phyloP scores from a whole-genome alignment of 1,140 invertebrate species.

The Cylas formicarius region DNA sequence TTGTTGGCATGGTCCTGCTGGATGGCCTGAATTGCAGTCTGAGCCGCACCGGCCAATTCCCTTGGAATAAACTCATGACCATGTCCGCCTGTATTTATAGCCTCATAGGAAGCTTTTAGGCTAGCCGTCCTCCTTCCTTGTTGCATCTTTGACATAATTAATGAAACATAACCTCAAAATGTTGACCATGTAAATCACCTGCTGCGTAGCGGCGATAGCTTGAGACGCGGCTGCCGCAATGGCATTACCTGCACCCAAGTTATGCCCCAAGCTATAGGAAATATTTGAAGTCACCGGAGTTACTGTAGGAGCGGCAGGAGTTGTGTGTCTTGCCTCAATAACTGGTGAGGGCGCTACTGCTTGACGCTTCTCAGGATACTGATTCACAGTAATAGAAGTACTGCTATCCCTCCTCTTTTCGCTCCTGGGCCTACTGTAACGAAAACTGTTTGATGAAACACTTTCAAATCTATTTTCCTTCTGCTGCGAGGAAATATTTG shows the following conservation, averaged over 20 bases:
- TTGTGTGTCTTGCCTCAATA: slow-evolving; percentile 24
- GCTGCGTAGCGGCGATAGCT: slow-evolving; percentile 92
- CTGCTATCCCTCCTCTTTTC: slow-evolving; percentile 39
- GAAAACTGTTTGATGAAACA: slow-evolving; percentile 22
- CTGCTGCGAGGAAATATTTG: slow-evolving; percentile 38
- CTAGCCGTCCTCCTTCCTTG: slow-evolving; percentile 89
- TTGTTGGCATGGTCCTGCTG: slow-evolving; percentile 50
- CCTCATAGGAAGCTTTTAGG: slow-evolving; percentile 90
- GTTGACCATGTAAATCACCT: slow-evolving; percentile 46
- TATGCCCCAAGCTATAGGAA: slow-evolving; percentile 49
- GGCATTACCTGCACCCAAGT: slow-evolving; percentile 71
- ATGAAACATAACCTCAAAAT: not conserved
- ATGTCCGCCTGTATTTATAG: slow-evolving; percentile 59
- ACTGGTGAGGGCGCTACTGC: slow-evolving; percentile 28
- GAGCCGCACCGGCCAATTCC: slow-evolving; percentile 68
- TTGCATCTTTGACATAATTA: slow-evolving; percentile 61
- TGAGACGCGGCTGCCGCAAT: slow-evolving; percentile 93
- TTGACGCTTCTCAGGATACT: slow-evolving; percentile 44
- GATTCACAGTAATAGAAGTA: slow-evolving; percentile 27
- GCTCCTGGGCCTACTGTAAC: slow-evolving; percentile 30
- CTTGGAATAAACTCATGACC: slow-evolving; percentile 52
- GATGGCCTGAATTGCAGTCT: slow-evolving; percentile 68
- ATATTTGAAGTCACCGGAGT: slow-evolving; percentile 35
- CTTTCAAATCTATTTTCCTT: slow-evolving; percentile 47
- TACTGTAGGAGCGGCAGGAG: slow-evolving; percentile 14